Evolutionary conservation across 2,113 vertebrate species (phyloP).

Genomic region (Climacteris rufus): DNA sequence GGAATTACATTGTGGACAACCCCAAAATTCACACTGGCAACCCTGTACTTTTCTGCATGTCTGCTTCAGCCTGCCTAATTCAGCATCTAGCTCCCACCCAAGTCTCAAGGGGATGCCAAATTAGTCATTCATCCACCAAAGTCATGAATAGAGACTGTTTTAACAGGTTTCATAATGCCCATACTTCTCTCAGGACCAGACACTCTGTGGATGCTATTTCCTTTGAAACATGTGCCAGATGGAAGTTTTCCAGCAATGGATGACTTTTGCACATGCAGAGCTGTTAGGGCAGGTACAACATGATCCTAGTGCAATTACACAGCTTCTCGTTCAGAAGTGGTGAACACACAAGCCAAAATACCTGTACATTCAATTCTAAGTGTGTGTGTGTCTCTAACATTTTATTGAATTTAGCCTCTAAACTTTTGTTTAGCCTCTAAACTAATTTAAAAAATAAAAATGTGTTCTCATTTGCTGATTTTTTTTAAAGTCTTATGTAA

Average conservation of each 20-base stretch:
- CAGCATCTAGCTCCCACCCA: not conserved
- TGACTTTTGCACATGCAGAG: not conserved
- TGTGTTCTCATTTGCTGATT: not conserved
- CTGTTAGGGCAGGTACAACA: not conserved
- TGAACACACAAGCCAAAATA: not conserved
- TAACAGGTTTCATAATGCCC: not conserved
- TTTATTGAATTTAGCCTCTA: not conserved
- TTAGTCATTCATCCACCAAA: not conserved
- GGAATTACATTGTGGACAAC: not conserved
- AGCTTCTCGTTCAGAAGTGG: not conserved
- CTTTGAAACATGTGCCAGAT: fast-evolving
- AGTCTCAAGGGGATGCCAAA: not conserved
- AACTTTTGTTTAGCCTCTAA: not conserved
- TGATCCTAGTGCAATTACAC: not conserved
- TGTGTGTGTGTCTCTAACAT: not conserved
- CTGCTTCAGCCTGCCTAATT: not conserved
- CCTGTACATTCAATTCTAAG: not conserved
- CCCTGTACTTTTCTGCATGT: not conserved
- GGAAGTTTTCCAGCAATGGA: not conserved
- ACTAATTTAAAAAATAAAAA: not conserved
- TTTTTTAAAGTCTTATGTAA: not conserved
- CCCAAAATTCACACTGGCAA: not conserved
- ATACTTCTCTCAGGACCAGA: not conserved
- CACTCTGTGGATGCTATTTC: not conserved
- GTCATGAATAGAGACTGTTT: not conserved